phyloP scores from a whole-genome alignment of 2,797 vertebrate genomes.

The Petrocephalus schoutedeni region DNA sequence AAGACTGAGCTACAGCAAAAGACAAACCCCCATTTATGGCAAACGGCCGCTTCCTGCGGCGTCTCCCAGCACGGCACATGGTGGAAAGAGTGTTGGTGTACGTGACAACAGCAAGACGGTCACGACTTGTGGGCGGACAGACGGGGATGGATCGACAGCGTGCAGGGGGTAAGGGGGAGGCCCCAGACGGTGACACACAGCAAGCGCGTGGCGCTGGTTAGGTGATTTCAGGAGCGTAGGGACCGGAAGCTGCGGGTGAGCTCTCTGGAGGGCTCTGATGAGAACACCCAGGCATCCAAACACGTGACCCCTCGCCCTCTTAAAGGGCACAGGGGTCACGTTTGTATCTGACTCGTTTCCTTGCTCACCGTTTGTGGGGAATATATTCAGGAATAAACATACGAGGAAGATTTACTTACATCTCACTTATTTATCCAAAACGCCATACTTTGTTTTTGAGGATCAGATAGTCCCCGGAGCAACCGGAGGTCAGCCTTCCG shows the following conservation, averaged over 20 bases:
- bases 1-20: not conserved
- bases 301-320: not conserved
- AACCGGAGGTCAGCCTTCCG: not conserved
- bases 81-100: not conserved
- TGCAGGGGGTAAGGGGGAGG: conserved; percentile 64
- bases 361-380: not conserved
- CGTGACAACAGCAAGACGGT: not conserved
- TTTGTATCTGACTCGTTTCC: not conserved
- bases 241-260: conserved; percentile 4
- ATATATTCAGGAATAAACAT: not conserved
- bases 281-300: not conserved
- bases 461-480: not conserved
- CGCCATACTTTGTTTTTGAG: not conserved
- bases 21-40: not conserved
- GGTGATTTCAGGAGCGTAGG: not conserved
- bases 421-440: not conserved
- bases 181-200: conserved; percentile 65
- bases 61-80: not conserved
- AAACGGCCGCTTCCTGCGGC: not conserved
- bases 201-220: conserved; percentile 46
- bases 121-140: conserved; percentile 26
- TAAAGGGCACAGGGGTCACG: not conserved
- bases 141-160: conserved; percentile 47
- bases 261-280: not conserved
- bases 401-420: not conserved